Evolutionary conservation across 2,113 vertebrate genomes (phyloP).

Genomic region (Festucalex cinctus): DNA sequence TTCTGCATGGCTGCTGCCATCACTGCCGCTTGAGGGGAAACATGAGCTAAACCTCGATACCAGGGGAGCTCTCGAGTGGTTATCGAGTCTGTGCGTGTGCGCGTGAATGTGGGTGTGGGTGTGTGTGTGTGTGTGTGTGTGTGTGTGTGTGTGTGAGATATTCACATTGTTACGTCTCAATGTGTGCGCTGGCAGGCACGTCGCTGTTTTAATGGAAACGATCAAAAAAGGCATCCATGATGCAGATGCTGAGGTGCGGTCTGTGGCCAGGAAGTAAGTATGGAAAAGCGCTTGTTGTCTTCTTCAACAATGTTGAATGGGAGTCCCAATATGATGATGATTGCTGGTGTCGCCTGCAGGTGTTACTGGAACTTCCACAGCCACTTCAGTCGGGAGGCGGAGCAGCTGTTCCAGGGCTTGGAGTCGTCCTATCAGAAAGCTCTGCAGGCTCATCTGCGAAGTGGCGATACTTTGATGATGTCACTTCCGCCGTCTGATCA

Average conservation of each 20-base stretch:
- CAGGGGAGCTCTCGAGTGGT: conserved; percentile 38
- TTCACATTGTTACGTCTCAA: background rate
- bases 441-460: conserved; percentile 87
- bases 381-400: conserved; percentile 89
- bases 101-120: too few relatives aligned
- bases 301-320: background rate
- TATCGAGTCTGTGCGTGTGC: conserved; percentile 12
- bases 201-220: conserved; percentile 84
- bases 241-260: conserved; percentile 90
- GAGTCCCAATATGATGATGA: background rate
- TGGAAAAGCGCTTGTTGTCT: background rate
- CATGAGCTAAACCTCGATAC: conserved; percentile 24
- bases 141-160: background rate
- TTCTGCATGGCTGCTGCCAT: conserved; percentile 22
- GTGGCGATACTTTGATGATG: conserved; percentile 80
- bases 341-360: conserved; percentile 62
- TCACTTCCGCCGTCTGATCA: conserved; percentile 91
- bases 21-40: conserved; percentile 35
- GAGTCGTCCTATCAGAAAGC: conserved; percentile 91
- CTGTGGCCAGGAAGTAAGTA: conserved; percentile 89
- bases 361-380: conserved; percentile 88
- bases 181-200: conserved; percentile 72
- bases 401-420: conserved; percentile 86
- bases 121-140: conserved; percentile 7
- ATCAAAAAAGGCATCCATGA: conserved; percentile 95